Evolutionary conservation across 2,797 vertebrate genomes (phyloP), one percentile per base, ranked within the genome.

Genomic region (Sebastes melanostomus): DNA sequence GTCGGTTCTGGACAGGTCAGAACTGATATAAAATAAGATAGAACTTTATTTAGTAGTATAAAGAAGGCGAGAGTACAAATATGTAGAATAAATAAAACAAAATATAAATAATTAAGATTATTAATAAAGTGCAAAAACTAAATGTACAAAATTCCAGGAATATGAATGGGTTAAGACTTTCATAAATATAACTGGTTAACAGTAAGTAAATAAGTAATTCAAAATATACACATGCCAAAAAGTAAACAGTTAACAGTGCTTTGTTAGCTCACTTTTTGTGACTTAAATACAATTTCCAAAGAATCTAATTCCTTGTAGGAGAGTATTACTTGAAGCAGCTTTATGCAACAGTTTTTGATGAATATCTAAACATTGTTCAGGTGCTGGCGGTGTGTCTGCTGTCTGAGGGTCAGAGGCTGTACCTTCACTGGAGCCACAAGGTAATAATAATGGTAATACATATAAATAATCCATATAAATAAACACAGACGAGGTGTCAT

Each of bases 351-450:
- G 1, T 27, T 46, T 50, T 13, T 66, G 38, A 52, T 46, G 2
- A 66, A n/a, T 88, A 87, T 72, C 1, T 30, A 1, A 24, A 8
- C 91, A 4, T 27, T 92, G 87, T 86, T 32, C 92, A 99, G 98
- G 91, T 98, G 65, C 75, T 98, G 62, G 97, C 96, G 0, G 78
- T 97, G 85, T 98, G 97, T 88, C 94, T 99, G 85, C 93, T 98
- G 1, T 94, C 96, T 86, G 97, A 98, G 91, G 96, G 96, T 13
- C 97, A 97, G 86, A 94, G 97, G 84, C 91, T 97, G 34, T 94
- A 97, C 62, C 93, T 99, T 6, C 97, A 98, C 92, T 97, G 95
- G 94, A 95, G 94, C 85, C 97, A 98, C 91, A 99, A 98, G 97
- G 98, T 98, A 92, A 4, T 12, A 24, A 16, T 9, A 5, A 68